A percentile compares a stretch with the other conserved stretches of the same genome.
Conservation (phyloP, 2,888 invertebrate species). For the Nomada fabriciana region DNA sequence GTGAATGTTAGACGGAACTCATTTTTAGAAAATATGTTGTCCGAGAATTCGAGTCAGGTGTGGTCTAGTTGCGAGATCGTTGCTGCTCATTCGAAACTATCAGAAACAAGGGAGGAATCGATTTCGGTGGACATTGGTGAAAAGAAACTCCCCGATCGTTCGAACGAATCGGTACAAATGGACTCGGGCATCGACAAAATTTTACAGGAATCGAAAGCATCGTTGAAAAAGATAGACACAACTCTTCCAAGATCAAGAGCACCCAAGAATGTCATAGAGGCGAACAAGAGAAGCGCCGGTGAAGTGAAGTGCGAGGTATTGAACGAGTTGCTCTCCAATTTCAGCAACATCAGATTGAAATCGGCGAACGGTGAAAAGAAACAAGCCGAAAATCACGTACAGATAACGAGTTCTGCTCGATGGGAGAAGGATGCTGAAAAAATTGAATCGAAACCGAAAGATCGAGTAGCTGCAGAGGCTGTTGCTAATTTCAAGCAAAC, state of each 20-base stretch:
- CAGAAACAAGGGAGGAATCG: constrained; percentile 14
- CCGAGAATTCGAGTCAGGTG: constrained; percentile 53
- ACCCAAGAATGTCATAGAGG: constrained; percentile 3
- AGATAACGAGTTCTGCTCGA: background rate
- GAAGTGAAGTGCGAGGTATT: constrained; percentile 78
- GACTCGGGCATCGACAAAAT: constrained; percentile 27
- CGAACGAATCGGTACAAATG: constrained; percentile 27
- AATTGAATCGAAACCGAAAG: background rate
- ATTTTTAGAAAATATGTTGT: constrained; percentile 79
- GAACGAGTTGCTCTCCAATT: constrained; percentile 80
- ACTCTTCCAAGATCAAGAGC: background rate
- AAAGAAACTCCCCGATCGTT: background rate
- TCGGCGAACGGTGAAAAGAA: constrained; percentile 56
- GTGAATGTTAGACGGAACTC: constrained; percentile 73
- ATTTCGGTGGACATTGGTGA: background rate
- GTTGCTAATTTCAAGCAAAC: background rate
- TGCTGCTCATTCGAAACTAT: constrained; percentile 66
- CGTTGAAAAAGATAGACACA: background rate
- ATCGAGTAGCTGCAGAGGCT: background rate
- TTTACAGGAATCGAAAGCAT: constrained; percentile 13
- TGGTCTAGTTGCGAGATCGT: constrained; percentile 63
- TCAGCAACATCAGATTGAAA: constrained; percentile 78
- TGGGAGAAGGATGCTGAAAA: background rate
- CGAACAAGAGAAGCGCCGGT: constrained; percentile 61
- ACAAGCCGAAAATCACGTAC: background rate